These are phyloP conservation scores for Andricus grossulariae DNA, from an alignment of 1,140 invertebrate species.

Conservation along the genomic window DNA sequence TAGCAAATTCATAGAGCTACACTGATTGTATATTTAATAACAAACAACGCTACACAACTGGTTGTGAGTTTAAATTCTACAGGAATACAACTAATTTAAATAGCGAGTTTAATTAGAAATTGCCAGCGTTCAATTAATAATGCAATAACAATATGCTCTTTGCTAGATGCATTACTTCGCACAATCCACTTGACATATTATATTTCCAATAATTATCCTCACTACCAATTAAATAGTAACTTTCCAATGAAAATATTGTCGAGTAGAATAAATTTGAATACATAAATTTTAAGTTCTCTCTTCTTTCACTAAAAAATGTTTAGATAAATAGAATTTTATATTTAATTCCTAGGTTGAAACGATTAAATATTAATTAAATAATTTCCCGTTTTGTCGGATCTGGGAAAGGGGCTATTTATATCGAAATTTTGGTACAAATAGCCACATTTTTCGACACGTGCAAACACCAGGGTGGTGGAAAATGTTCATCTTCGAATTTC, in stretches of 20 bases:
- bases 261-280: no score
- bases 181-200: not conserved
- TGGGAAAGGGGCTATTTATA: no score
- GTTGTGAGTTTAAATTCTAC: not conserved
- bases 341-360: no score
- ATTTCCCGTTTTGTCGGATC: no score
- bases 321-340: no score
- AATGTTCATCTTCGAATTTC: no score
- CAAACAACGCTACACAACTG: not conserved
- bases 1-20: not conserved
- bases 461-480: no score
- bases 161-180: not conserved
- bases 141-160: not conserved
- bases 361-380: no score
- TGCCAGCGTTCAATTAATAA: not conserved
- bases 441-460: no score
- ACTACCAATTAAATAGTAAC: not conserved
- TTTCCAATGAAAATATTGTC: not conserved
- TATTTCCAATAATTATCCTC: not conserved
- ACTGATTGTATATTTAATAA: not conserved
- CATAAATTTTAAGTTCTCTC: no score
- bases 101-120: slow-evolving; percentile 5
- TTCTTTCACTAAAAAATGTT: no score
- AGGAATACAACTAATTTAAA: not conserved
- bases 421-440: no score